A percentile compares a stretch with the other conserved stretches of the same genome.
Conservation (phyloP, 2,113 vertebrate genomes). For the Benitochromis conjunctus region DNA sequence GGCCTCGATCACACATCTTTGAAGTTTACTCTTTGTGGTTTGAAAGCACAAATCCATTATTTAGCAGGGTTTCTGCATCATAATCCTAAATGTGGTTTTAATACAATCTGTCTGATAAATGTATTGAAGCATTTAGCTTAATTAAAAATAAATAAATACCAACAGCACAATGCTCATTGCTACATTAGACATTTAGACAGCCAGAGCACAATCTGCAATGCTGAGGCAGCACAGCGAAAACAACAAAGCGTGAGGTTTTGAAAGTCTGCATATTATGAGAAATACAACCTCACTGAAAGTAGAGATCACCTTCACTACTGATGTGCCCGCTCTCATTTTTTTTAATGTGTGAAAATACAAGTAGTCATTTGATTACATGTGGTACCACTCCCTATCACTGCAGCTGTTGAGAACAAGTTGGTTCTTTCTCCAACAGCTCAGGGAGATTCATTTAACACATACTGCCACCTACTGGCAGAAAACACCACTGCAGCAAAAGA, state of each 20-base stretch:
- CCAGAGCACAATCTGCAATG: neutral
- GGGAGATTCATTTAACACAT: neutral
- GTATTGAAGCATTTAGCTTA: neutral
- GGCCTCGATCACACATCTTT: neutral
- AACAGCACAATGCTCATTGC: neutral
- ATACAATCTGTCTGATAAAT: neutral
- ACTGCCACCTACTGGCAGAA: constrained; percentile 5
- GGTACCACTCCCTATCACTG: constrained; percentile 2
- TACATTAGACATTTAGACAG: neutral
- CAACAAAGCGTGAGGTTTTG: neutral
- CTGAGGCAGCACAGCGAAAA: neutral
- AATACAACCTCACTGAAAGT: neutral
- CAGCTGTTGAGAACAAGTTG: neutral
- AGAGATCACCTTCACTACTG: neutral
- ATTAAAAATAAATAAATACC: neutral
- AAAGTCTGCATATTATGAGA: neutral
- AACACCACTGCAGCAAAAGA: neutral
- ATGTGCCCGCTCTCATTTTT: neutral
- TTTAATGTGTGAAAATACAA: neutral
- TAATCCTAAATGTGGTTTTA: neutral
- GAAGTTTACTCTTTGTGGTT: neutral
- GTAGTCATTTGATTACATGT: neutral
- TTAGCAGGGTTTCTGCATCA: neutral
- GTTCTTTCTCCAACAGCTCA: neutral
- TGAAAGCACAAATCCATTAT: neutral